Conservation (phyloP, 1,140 invertebrate genomes). For the Hetaerina americana region DNA sequence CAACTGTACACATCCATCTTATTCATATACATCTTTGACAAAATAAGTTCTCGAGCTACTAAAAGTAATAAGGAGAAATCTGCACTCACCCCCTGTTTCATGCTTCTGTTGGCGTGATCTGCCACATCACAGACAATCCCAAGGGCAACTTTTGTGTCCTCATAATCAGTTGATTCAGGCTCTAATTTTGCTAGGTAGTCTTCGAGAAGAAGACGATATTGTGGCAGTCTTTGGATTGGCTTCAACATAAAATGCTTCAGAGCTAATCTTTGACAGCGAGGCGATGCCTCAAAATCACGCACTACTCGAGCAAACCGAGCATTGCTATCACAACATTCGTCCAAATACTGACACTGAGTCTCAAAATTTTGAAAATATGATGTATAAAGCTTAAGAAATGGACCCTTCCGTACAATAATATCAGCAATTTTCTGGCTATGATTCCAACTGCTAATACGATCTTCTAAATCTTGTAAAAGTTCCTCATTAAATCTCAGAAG, state of each 20-base stretch:
- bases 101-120: constrained; percentile 58
- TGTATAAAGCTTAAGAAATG: constrained; percentile 61
- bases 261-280: constrained; percentile 46
- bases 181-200: constrained; percentile 48
- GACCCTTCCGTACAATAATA: constrained; percentile 60
- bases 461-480: constrained; percentile 47
- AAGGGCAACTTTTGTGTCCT: constrained; percentile 49
- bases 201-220: constrained; percentile 52
- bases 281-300: constrained; percentile 49
- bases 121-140: constrained; percentile 58
- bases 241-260: constrained; percentile 62
- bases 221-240: constrained; percentile 59
- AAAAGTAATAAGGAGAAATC: no score
- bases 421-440: constrained; percentile 48
- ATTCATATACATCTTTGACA: no score
- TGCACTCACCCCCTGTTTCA: constrained; percentile 43
- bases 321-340: constrained; percentile 45
- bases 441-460: constrained; percentile 47
- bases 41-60: no score
- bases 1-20: no score
- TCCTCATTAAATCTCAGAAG: constrained; percentile 48
- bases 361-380: constrained; percentile 59
- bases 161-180: constrained; percentile 44
- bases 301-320: constrained; percentile 44
- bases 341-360: constrained; percentile 43